These are phyloP conservation scores for Chaetorhynchus papuensis DNA, from an alignment of 2,113 vertebrate species.

Conservation along the genomic window DNA sequence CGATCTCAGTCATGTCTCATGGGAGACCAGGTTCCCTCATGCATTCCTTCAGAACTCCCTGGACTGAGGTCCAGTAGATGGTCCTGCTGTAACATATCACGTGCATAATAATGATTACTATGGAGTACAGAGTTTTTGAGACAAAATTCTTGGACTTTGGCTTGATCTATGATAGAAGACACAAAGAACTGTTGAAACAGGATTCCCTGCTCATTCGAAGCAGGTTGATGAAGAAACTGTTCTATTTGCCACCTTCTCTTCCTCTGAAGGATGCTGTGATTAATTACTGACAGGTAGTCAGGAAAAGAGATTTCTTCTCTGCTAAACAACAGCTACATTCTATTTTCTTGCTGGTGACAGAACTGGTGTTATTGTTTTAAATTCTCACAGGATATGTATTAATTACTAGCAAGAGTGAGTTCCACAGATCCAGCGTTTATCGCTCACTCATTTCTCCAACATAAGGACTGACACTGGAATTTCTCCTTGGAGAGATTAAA, in stretches of 20 bases:
- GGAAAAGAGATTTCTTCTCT: background rate
- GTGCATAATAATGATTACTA: background rate
- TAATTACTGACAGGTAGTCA: background rate
- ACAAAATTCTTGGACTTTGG: background rate
- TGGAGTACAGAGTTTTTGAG: background rate
- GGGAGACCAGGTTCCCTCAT: background rate
- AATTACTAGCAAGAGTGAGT: background rate
- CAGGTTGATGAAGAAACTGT: background rate
- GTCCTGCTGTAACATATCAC: fast-evolving
- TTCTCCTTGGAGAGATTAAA: background rate
- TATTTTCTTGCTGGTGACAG: background rate
- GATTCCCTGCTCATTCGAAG: background rate
- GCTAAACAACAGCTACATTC: background rate
- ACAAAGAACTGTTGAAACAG: background rate
- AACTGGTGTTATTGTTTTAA: background rate
- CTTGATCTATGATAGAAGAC: background rate
- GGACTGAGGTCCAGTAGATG: background rate
- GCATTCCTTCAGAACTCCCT: background rate
- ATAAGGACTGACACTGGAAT: background rate
- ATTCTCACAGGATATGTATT: background rate
- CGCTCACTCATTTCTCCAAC: background rate
- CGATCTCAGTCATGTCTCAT: background rate
- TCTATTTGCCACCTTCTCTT: background rate
- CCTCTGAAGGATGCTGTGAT: background rate
- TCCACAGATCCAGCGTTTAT: background rate